These are phyloP conservation scores for Melanostoma mellinum DNA, from an alignment of 2,888 invertebrate genomes.

Conservation along the genomic window DNA sequence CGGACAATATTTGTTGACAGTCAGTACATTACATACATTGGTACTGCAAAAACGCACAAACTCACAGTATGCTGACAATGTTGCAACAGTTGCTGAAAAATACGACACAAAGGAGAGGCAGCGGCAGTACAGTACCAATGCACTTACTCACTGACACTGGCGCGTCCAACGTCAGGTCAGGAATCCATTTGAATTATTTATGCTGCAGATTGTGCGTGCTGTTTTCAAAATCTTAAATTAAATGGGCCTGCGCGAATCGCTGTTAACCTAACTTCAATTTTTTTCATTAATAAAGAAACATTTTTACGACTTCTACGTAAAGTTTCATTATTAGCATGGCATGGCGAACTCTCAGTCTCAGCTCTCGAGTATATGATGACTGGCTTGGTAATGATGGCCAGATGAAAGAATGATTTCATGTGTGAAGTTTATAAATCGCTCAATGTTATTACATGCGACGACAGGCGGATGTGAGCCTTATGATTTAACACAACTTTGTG, in stretches of 20 bases:
- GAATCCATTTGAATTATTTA: constrained; percentile 71
- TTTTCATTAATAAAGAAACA: constrained; percentile 72
- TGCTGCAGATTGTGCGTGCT: constrained; percentile 72
- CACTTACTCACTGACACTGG: constrained; percentile 63
- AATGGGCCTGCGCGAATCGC: constrained; percentile 72
- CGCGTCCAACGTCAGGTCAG: constrained; percentile 69
- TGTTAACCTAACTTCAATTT: constrained; percentile 73
- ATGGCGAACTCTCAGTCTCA: neutral
- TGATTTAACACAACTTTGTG: constrained; percentile 64
- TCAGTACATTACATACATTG: constrained; percentile 23
- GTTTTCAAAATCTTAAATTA: constrained; percentile 72
- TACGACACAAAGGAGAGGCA: constrained; percentile 23
- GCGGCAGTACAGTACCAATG: constrained; percentile 20
- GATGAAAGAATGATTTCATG: constrained; percentile 71
- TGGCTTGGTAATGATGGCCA: constrained; percentile 50
- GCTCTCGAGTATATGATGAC: constrained; percentile 10
- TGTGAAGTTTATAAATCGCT: constrained; percentile 73
- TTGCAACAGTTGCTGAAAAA: constrained; percentile 27
- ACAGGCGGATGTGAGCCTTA: constrained; percentile 66
- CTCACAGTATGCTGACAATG: constrained; percentile 37
- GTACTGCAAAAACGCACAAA: neutral
- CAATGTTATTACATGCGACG: constrained; percentile 60
- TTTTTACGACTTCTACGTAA: constrained; percentile 73
- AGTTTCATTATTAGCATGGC: constrained; percentile 69
- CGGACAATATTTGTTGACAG: constrained; percentile 72